Evolutionary conservation across 2,797 vertebrate species (phyloP).

Genomic region (Crenichthys baileyi): DNA sequence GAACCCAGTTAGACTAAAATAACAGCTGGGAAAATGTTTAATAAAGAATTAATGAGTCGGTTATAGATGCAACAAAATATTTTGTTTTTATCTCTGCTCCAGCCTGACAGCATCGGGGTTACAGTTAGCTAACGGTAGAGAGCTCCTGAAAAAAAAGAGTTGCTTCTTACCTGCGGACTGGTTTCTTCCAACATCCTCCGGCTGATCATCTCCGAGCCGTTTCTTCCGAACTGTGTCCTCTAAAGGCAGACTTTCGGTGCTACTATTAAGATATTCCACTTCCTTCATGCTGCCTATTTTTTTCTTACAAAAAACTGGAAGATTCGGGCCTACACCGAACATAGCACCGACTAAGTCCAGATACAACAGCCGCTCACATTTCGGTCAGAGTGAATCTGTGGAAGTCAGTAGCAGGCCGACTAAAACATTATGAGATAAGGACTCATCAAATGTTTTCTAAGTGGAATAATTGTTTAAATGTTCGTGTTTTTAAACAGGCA

Average conservation of each 20-base stretch:
- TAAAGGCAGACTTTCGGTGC: neutral
- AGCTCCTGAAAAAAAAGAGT: neutral
- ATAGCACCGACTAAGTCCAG: neutral
- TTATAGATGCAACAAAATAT: neutral
- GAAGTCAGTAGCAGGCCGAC: neutral
- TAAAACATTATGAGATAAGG: neutral
- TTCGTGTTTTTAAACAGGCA: conserved; percentile 20
- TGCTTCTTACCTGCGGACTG: conserved; percentile 12
- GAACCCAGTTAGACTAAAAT: neutral
- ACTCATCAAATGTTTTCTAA: neutral
- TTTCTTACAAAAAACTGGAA: conserved; percentile 4
- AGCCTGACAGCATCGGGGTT: neutral
- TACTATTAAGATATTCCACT: neutral
- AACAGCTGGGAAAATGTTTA: neutral
- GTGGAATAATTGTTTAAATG: neutral
- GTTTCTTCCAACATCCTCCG: conserved; percentile 5
- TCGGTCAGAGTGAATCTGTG: neutral
- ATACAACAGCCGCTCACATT: neutral
- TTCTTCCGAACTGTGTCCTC: conserved; percentile 1
- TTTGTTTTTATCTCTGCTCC: neutral
- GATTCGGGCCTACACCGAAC: neutral
- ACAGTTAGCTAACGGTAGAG: neutral
- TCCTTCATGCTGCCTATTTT: conserved; percentile 24
- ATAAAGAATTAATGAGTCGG: neutral
- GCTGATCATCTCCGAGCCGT: conserved; percentile 1